phyloP scores from a whole-genome alignment of 2,888 invertebrate genomes.

The Spodoptera exigua region DNA sequence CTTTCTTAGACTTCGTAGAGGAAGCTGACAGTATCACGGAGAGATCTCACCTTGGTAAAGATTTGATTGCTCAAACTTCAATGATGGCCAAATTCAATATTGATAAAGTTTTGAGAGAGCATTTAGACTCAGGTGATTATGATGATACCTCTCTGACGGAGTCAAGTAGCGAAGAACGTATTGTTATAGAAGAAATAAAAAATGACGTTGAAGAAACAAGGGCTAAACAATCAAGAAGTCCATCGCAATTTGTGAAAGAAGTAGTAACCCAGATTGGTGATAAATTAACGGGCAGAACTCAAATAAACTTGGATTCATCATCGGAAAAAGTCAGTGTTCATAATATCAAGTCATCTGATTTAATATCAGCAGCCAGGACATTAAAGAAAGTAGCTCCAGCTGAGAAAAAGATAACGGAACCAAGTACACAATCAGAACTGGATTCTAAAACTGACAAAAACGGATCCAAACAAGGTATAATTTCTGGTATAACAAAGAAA shows the following conservation, averaged over 20 bases:
- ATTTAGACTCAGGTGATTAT: conserved; percentile 82
- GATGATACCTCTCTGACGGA: conserved; percentile 82
- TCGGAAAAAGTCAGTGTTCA: conserved; percentile 75
- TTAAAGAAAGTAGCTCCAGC: conserved; percentile 67
- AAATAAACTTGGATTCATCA: conserved; percentile 52
- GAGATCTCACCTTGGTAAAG: conserved; percentile 75
- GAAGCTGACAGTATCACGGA: conserved; percentile 80
- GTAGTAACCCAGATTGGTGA: conserved; percentile 73
- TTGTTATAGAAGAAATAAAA: conserved; percentile 70
- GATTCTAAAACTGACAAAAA: conserved; percentile 61
- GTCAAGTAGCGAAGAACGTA: conserved; percentile 81
- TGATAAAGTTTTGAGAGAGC: conserved; percentile 77
- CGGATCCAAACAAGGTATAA: conserved; percentile 72
- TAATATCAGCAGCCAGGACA: conserved; percentile 73
- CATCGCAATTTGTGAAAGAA: conserved; percentile 72
- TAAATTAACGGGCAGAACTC: conserved; percentile 67
- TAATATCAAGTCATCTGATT: conserved; percentile 76
- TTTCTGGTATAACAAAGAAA: conserved; percentile 79
- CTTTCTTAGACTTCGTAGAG: conserved; percentile 79
- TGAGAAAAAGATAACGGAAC: conserved; percentile 42
- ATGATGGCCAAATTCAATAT: conserved; percentile 86
- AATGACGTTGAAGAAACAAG: conserved; percentile 59
- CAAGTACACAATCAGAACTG: conserved; percentile 22
- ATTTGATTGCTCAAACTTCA: conserved; percentile 78
- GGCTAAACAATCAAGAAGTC: conserved; percentile 69